A percentile compares a stretch with the other conserved stretches of the same genome.
These are phyloP conservation scores for Vidua chalybeata DNA, from an alignment of 2,113 vertebrate species.

Conservation along the genomic window DNA sequence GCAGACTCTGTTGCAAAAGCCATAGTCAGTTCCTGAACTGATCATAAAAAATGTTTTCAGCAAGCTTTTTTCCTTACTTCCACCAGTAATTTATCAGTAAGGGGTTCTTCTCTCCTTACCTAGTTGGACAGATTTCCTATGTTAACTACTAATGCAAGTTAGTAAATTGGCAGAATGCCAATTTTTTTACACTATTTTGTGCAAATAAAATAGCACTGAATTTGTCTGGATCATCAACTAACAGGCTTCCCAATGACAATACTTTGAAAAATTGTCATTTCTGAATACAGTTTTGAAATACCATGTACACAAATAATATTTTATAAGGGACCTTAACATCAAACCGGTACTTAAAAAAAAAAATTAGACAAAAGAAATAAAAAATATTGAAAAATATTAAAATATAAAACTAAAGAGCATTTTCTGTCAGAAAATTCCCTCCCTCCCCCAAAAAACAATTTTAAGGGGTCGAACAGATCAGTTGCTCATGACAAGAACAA, in stretches of 20 bases:
- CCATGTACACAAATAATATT: background rate
- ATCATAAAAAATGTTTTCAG: background rate
- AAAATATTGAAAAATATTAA: background rate
- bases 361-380: background rate
- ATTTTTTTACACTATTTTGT: background rate
- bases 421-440: background rate
- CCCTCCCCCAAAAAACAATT: rapidly evolving
- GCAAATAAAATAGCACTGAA: background rate
- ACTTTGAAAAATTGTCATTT: background rate
- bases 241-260: background rate
- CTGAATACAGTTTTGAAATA: background rate
- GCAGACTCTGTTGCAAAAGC: background rate
- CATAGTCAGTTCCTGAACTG: background rate
- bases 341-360: background rate
- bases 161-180: background rate
- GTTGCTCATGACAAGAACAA: background rate
- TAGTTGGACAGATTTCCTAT: background rate
- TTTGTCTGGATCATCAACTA: background rate
- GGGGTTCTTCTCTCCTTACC: background rate
- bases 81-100: background rate
- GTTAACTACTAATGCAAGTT: background rate
- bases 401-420: background rate
- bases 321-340: background rate
- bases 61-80: background rate
- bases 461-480: background rate